These are phyloP conservation scores for Pelvicachromis taeniatus DNA, from an alignment of 2,113 vertebrate genomes.

Conservation along the genomic window DNA sequence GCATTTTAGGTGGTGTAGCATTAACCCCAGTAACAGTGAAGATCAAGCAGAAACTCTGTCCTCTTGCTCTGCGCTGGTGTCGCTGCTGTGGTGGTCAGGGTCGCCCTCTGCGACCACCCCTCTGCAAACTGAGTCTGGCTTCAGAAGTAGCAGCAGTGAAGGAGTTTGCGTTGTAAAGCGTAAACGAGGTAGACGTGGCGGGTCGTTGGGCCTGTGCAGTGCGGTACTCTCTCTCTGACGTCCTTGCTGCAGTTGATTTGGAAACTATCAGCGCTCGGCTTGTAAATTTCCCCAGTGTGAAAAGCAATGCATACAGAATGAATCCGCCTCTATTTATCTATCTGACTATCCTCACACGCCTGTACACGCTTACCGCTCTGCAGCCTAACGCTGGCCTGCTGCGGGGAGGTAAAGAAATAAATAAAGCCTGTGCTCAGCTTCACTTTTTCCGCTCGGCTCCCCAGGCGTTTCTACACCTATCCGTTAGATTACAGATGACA, in stretches of 20 bases:
- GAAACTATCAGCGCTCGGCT: constrained; percentile 52
- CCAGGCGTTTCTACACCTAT: constrained; percentile 13
- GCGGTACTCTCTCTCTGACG: background rate
- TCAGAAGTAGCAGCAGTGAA: background rate
- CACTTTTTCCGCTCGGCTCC: constrained; percentile 5
- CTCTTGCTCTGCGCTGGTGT: background rate
- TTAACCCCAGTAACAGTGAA: background rate
- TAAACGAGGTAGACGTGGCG: background rate
- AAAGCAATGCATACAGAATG: constrained; percentile 61
- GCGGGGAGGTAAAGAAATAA: background rate
- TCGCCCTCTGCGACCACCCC: background rate
- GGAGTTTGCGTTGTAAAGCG: background rate
- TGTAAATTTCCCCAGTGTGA: constrained; percentile 64
- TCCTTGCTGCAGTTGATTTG: constrained; percentile 43
- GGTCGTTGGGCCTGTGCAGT: background rate
- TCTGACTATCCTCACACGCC: background rate
- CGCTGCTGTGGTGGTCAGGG: background rate
- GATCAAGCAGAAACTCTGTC: background rate
- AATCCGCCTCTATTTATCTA: constrained; percentile 50
- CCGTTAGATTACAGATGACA: constrained; percentile 49
- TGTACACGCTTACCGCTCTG: background rate
- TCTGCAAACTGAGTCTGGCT: background rate
- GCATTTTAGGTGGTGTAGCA: background rate
- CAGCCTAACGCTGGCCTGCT: background rate
- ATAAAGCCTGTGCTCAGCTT: background rate